Percentiles rank a stretch among this genome's conserved stretches.
These are phyloP conservation scores for Macrophya alboannulata DNA, from an alignment of 2,888 invertebrate species.

Conservation along the genomic window DNA sequence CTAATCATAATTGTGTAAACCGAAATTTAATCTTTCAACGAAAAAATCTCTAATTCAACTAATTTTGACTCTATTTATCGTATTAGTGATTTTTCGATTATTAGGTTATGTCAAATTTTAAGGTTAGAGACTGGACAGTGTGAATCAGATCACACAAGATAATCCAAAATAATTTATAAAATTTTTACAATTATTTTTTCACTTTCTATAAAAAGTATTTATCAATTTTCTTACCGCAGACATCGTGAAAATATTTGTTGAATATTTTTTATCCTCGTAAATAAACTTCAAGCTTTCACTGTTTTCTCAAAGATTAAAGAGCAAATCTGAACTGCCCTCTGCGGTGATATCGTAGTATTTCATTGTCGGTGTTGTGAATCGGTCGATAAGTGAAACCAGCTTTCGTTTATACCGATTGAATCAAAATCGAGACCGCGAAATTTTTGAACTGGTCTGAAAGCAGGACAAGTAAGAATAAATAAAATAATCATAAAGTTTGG, in stretches of 20 bases:
- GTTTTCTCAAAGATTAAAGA: not conserved
- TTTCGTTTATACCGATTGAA: not conserved
- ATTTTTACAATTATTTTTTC: not conserved
- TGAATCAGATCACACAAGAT: not conserved
- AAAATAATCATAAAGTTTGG: not conserved
- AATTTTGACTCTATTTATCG: not conserved
- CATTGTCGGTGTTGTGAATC: not conserved
- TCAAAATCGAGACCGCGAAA: not conserved
- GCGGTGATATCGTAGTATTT: not conserved
- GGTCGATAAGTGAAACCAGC: not conserved
- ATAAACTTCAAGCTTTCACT: not conserved
- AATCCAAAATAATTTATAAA: not conserved
- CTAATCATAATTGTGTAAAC: not conserved
- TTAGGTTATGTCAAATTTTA: conserved; percentile 1
- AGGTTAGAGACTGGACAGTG: conserved; percentile 9
- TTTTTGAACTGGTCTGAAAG: not conserved
- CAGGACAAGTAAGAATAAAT: not conserved
- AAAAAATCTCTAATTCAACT: not conserved
- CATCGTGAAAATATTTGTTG: conserved; percentile 6
- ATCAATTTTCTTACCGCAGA: conserved; percentile 36
- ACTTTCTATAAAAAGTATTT: not conserved
- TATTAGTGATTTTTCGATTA: not conserved
- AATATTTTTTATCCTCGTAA: not conserved
- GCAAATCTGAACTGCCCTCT: not conserved
- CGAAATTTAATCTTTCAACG: not conserved